phyloP scores from a whole-genome alignment of 2,797 vertebrate species.

The Parauchenoglanis ngamensis region DNA sequence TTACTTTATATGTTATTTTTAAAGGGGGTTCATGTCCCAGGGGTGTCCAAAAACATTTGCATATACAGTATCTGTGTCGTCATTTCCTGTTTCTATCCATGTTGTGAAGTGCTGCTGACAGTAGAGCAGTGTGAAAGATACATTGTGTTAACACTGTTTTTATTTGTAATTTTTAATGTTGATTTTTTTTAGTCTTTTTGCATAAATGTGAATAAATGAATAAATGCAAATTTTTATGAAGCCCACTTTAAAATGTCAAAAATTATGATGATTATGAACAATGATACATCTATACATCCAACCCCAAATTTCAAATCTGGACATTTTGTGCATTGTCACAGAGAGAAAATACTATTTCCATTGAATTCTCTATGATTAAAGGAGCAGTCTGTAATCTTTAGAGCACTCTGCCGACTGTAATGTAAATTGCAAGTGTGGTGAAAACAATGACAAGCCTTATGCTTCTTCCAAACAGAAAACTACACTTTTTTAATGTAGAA shows the following conservation, averaged over 20 bases:
- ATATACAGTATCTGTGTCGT: neutral
- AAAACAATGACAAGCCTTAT: neutral
- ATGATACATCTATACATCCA: neutral
- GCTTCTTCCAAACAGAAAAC: neutral
- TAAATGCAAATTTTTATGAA: neutral
- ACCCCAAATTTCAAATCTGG: neutral
- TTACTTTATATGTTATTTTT: neutral
- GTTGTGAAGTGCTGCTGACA: neutral
- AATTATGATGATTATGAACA: too few relatives aligned
- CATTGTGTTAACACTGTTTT: neutral
- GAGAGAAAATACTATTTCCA: neutral
- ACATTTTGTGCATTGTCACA: neutral
- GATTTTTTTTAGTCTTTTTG: neutral
- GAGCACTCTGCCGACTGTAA: neutral
- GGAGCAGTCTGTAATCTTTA: neutral
- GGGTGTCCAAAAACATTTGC: neutral
- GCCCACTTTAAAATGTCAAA: neutral
- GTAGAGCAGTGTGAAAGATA: neutral
- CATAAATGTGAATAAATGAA: neutral
- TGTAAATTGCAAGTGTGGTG: neutral
- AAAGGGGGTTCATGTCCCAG: neutral
- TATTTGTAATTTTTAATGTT: neutral
- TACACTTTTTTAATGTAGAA: neutral
- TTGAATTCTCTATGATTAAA: neutral
- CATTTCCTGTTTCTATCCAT: neutral